Evolutionary conservation across 2,888 invertebrate genomes (phyloP).

Genomic region (Drosophila melanocephala): DNA sequence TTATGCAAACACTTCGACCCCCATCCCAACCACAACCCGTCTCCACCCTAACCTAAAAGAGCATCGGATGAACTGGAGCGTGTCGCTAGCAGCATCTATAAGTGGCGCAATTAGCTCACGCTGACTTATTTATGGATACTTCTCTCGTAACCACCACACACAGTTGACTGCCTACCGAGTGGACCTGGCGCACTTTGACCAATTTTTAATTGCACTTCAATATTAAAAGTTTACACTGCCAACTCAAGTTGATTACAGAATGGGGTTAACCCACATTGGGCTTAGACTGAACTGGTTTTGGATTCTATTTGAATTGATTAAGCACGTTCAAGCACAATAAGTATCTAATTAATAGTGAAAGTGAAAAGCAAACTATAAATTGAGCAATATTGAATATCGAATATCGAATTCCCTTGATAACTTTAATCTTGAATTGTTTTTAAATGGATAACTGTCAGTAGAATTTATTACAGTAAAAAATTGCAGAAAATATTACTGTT

Average conservation of each 20-base stretch:
- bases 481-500: not conserved
- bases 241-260: slow-evolving; percentile 26
- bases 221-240: slow-evolving; percentile 44
- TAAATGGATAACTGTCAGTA: not conserved
- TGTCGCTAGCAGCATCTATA: slow-evolving; percentile 29
- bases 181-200: slow-evolving; percentile 48
- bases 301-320: too few species aligned
- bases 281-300: not conserved
- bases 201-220: slow-evolving; percentile 52
- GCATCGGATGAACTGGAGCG: slow-evolving; percentile 69
- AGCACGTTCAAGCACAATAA: not conserved
- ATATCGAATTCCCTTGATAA: not conserved
- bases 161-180: slow-evolving; percentile 45
- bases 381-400: not conserved
- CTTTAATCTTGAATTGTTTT: not conserved
- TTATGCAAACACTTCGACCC: slow-evolving; percentile 65
- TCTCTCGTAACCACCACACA: slow-evolving; percentile 8
- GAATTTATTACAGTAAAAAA: not conserved
- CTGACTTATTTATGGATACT: slow-evolving; percentile 71
- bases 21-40: not conserved
- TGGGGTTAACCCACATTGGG: slow-evolving; percentile 2
- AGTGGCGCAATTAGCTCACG: slow-evolving; percentile 69
- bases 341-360: not conserved
- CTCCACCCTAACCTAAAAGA: slow-evolving; percentile 11
- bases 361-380: not conserved